These are phyloP conservation scores for Callithrix jacchus DNA, from an alignment of 2,113 vertebrate genomes.

Conservation along the genomic window DNA sequence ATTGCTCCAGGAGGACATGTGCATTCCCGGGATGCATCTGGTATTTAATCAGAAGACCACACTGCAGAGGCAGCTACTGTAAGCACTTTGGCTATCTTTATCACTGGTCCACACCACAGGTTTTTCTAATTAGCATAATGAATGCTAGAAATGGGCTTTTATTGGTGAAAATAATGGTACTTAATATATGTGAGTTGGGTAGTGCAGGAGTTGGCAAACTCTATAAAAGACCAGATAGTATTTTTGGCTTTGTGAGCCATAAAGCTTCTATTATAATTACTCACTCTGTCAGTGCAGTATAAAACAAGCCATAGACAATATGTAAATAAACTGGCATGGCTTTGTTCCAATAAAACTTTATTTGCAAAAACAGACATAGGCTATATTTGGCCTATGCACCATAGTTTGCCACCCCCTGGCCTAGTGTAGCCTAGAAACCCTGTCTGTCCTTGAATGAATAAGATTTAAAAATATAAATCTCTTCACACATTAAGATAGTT, in stretches of 20 bases:
- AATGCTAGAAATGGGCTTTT: not conserved
- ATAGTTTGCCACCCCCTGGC: not conserved
- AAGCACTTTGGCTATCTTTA: not conserved
- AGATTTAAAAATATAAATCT: not conserved
- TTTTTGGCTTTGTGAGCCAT: not conserved
- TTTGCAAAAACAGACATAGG: not conserved
- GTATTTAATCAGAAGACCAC: not conserved
- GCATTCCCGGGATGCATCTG: not conserved
- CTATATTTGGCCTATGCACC: not conserved
- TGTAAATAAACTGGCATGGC: not conserved
- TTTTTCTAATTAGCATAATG: not conserved
- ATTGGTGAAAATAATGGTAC: not conserved
- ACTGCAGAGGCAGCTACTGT: not conserved
- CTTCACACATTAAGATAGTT: not conserved
- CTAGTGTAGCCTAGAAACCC: not conserved
- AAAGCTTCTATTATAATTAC: not conserved
- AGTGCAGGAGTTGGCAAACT: not conserved
- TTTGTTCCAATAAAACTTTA: constrained; percentile 54
- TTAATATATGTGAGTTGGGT: not conserved
- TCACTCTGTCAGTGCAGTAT: not conserved
- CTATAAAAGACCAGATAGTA: not conserved
- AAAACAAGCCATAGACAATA: not conserved
- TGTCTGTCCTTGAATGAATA: not conserved
- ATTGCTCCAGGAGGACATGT: not conserved
- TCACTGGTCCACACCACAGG: not conserved